Conservation (phyloP, 2,888 invertebrate species). For the Macrophya annulata region DNA sequence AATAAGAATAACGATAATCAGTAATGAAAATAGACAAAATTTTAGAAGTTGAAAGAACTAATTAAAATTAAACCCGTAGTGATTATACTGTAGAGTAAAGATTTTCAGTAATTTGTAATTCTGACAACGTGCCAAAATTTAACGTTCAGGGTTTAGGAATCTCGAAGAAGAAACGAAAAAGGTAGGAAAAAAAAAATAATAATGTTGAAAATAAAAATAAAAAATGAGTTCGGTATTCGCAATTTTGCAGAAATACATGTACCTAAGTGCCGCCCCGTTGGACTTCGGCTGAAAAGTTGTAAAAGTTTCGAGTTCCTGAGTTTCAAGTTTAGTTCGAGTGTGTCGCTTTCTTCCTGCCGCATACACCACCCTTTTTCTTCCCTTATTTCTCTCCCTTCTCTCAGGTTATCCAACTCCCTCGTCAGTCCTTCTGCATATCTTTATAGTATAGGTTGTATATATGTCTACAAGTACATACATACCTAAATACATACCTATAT, state of each 20-base stretch:
- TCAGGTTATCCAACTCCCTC: constrained; percentile 25
- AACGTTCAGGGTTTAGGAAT: not conserved
- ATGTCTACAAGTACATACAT: not conserved
- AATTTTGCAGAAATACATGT: constrained; percentile 34
- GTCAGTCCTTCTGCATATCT: constrained; percentile 25
- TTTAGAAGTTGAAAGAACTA: not conserved
- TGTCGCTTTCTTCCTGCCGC: constrained; percentile 29
- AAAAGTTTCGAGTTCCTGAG: constrained; percentile 41
- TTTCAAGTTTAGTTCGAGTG: constrained; percentile 42
- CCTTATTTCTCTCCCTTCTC: not conserved
- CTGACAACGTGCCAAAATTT: not conserved
- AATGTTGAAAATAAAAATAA: not conserved
- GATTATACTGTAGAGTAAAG: not conserved
- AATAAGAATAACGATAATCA: not conserved
- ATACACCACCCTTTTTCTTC: not conserved
- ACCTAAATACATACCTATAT: not conserved
- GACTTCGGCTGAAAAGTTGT: constrained; percentile 10
- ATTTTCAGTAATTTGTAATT: not conserved
- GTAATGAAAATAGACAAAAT: not conserved
- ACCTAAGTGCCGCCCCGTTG: constrained; percentile 42
- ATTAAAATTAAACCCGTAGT: not conserved
- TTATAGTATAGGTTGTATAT: not conserved
- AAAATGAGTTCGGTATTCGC: constrained; percentile 5
- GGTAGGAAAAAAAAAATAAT: not conserved
- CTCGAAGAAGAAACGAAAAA: not conserved